Base-by-base conservation (phyloP, 2,888 invertebrate species). In the Polydrusus cervinus region DNA sequence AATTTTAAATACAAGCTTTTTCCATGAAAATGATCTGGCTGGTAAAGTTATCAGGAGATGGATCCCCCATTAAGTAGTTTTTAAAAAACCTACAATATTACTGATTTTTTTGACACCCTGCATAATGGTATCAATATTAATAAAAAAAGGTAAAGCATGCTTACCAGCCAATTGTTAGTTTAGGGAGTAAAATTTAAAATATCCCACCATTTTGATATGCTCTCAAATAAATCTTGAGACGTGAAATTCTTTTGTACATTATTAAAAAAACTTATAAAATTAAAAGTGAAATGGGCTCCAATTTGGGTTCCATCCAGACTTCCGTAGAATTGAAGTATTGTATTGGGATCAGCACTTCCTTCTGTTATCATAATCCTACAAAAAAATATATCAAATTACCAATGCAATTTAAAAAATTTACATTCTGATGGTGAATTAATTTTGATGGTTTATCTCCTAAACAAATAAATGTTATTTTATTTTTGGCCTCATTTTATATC, bases 251-350 rank as follows among this genome's bases (percentile, higher is more conserved):
- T 5, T 25, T 25, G n/a, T n/a, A n/a, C 45, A n/a, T 7, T 1
- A 1, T 45, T 3, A 45, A 45, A n/a, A 30, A 64, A 71, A 14
- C 95, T 88, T 47, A 91, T 89, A 83, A 95, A 95, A 85, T 95
- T 95, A 83, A 95, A 94, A 0, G 95, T 93, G 84, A 95, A 90
- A 75, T 95, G 93, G 1, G 93, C 89, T n/a, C 94, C 93, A 34
- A 43, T 55, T 49, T 67, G 74, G 40, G 87, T 84, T 0, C 88
- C 87, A 1, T 88, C 86, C 0, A 88, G 89, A 9, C 89, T 89
- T 0, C 90, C 90, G 81, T 93, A 95, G 84, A 92, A 95, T 55
- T 87, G 89, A 87, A 92, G 90, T 0, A 91, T 90, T 0, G 89
- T 84, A 38, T 90, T 86, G 20, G 92, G 86, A 68, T 88, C 88